Conservation (phyloP, 2,797 vertebrate species). For the Mus spretus region DNA sequence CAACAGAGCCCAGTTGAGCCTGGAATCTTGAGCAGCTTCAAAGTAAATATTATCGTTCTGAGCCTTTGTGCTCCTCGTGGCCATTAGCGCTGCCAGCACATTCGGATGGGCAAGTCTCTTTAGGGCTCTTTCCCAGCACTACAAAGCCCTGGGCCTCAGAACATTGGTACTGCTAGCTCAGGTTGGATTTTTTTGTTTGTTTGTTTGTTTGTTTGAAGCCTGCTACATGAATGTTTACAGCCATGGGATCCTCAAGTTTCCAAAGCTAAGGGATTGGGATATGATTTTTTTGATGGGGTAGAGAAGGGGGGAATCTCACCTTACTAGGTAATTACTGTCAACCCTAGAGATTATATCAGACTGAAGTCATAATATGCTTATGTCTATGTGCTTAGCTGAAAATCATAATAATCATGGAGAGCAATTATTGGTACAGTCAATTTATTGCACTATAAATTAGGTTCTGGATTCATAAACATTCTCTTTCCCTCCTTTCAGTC, state of each 20-base stretch:
- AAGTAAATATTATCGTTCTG: constrained; percentile 83
- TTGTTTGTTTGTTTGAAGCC: background rate
- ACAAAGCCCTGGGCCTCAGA: background rate
- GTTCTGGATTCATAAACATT: constrained; percentile 50
- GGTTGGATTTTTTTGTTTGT: too few species aligned
- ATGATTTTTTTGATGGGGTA: constrained; percentile 28
- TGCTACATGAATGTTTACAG: background rate
- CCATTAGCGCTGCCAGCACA: constrained; percentile 45
- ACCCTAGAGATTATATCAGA: background rate
- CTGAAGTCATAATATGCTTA: constrained; percentile 7
- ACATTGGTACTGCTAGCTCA: background rate
- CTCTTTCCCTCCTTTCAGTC: background rate
- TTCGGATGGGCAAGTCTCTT: background rate
- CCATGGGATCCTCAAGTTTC: background rate
- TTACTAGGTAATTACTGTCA: constrained; percentile 12
- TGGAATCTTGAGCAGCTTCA: constrained; percentile 82
- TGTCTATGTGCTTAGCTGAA: background rate
- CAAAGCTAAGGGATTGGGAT: constrained; percentile 41
- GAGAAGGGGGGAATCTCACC: background rate
- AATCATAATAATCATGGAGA: background rate
- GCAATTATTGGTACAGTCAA: background rate
- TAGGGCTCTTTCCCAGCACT: background rate
- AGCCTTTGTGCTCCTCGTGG: constrained; percentile 55
- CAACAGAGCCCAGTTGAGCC: constrained; percentile 58
- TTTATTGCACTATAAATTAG: constrained; percentile 21